phyloP scores from a whole-genome alignment of 2,113 vertebrate species.

The Bubo blakistoni region DNA sequence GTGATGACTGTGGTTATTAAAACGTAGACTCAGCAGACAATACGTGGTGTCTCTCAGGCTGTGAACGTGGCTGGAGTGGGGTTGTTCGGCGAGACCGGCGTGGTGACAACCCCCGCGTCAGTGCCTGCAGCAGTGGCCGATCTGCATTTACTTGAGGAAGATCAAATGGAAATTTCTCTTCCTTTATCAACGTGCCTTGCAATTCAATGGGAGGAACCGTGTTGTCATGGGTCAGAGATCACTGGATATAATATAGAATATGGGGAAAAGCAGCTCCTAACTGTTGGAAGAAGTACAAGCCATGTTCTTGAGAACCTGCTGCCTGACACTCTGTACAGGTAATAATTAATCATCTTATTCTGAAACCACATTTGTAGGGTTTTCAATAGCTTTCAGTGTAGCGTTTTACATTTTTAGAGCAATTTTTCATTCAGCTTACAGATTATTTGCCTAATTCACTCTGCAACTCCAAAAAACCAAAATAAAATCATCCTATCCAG shows the following conservation, averaged over 20 bases:
- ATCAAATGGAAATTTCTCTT: constrained; percentile 58
- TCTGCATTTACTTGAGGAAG: constrained; percentile 71
- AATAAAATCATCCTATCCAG: not conserved
- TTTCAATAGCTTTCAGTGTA: not conserved
- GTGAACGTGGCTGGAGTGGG: constrained; percentile 74
- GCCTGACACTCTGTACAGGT: constrained; percentile 81
- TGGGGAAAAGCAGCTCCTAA: constrained; percentile 75
- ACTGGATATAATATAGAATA: constrained; percentile 82
- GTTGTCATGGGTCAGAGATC: constrained; percentile 78
- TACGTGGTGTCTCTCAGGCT: constrained; percentile 48
- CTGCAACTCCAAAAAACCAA: not conserved
- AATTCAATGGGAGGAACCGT: constrained; percentile 79
- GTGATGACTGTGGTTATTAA: not conserved
- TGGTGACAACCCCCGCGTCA: constrained; percentile 69
- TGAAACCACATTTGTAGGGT: not conserved
- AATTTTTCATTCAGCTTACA: not conserved
- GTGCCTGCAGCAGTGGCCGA: constrained; percentile 73
- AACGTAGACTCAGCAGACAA: fast-evolving
- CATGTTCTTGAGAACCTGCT: constrained; percentile 77
- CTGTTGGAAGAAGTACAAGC: constrained; percentile 68
- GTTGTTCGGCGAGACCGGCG: constrained; percentile 69
- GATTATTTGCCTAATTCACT: not conserved
- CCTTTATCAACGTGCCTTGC: constrained; percentile 74
- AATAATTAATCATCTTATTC: not conserved
- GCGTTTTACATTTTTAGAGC: not conserved